Evolutionary conservation across 2,797 vertebrate species (phyloP), one percentile per base, ranked within the genome.

Genomic region (Molossus alvarezi): DNA sequence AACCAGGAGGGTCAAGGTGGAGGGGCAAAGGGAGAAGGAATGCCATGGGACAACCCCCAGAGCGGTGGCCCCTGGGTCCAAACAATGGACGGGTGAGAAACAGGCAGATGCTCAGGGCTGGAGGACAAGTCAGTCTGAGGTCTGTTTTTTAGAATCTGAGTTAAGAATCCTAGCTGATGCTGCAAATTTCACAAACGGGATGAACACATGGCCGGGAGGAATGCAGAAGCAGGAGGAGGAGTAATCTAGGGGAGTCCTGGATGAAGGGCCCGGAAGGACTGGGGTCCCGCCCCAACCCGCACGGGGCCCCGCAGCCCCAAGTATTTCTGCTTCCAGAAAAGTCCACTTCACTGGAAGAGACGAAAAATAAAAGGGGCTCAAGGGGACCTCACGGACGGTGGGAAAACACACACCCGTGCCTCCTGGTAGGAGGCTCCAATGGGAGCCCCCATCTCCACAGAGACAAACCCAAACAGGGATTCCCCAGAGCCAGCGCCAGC

Each of bases 181-280:
- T 27, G 14, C 60, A 21, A 15, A 73, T 62, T 0, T 15, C 20
- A 29, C 60, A 21, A 2, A 11, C 5, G 0, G 10, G 4, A 9
- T 1, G 6, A 17, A 25, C 20, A 10, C 14, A 11, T 3, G 29
- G 0, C 37, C 33, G 17, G 9, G 14, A 48, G n/a, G 18, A 48
- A 27, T 1, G 3, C 27, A 9, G n/a, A 6, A 14, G 18, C 48
- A 58, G 29, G n/a, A 8, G 5, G n/a, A 6, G 18, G 0, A 23
- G 51, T 5, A 14, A 23, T 8, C 17, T 8, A 29, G 33, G 3
- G 11, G 3, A 2, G 3, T 0, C 33, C 23, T 5, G 6, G 69
- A 41, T 1, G 5, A 6, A 33, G 4, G n/a, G 4, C 29, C 15
- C 33, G 17, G 15, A 57, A 57, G 17, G 55, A 5, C 17, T 6